These are phyloP conservation scores for Chauna torquata DNA, from an alignment of 2,113 vertebrate species.

Conservation along the genomic window DNA sequence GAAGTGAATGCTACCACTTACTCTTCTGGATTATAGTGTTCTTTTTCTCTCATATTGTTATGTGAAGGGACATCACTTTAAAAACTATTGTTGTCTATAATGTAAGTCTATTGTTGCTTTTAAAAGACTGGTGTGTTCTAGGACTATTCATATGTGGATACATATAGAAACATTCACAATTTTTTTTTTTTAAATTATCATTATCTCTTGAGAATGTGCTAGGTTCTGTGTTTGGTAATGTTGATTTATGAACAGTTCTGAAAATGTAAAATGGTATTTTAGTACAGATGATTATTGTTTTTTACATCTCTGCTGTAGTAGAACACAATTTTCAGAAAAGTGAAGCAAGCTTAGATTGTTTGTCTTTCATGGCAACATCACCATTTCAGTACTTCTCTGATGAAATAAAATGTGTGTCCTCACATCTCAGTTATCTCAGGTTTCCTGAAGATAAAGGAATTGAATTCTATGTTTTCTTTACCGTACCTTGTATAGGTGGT, in stretches of 20 bases:
- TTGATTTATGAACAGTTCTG: neutral
- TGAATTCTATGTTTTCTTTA: neutral
- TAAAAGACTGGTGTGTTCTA: neutral
- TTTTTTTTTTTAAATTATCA: neutral
- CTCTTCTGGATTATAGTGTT: neutral
- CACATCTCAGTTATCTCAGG: neutral
- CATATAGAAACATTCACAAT: neutral
- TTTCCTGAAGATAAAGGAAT: neutral
- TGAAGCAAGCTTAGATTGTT: neutral
- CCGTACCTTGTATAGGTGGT: neutral
- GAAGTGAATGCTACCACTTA: neutral
- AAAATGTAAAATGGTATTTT: neutral
- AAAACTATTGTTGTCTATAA: neutral
- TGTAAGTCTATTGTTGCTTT: neutral
- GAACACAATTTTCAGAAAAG: neutral
- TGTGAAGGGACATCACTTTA: neutral
- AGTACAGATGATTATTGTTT: neutral
- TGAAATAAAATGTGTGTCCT: neutral
- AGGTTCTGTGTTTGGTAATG: neutral
- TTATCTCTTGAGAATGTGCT: neutral
- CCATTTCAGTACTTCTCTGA: neutral
- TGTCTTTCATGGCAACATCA: neutral
- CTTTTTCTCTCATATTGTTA: neutral
- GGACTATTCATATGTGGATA: neutral
- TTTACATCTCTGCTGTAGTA: neutral